Evolutionary conservation across 2,113 vertebrate species (phyloP), one percentile per base, ranked within the genome.

Genomic region (Sphyrna mokarran): DNA sequence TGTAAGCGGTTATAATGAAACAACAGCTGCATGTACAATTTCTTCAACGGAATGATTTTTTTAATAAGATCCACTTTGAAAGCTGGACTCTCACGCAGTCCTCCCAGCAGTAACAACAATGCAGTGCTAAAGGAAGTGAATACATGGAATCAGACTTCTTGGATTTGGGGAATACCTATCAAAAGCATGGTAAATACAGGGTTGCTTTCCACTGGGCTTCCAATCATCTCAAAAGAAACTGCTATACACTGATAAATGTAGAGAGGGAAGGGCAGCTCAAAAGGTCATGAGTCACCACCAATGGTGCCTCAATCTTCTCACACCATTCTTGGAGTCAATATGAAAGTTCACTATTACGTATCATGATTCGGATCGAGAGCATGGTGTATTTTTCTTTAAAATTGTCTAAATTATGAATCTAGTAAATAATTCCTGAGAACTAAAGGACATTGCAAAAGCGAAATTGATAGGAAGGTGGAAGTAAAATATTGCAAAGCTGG

Each of bases 1-100:
- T 95, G 37, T 94, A 94, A 94, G 66, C 63, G 26, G 91, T 40
- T 94, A 37, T 95, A 95, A 95, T 69, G 94, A 76, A 95, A 72
- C 93, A 48, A 95, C 94, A 95, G 68, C 69, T 95, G 94, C 43
- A 26, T 72, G 93, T 72, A 95, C 40, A 95, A 70, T 69, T 22
- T 69, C 40, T 72, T 72, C 43, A 54, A 68, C 54, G 69, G 66
- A 72, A 95, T 69, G 14, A 10, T 11, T 95, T 95, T 43, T 72
- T 72, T 95, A 37, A 93, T 93, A 93, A 93, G 89, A 93, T 93
- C 89, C n/a, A 37, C 89, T 66, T 63, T 37, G 33, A 93, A 91
- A 91, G 89, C 61, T 18, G 61, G 33, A 61, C 33, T n/a, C 29
- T 86, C 43, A 8, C 83, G 48, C 48, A 16, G 63, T 63, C 16